Base-by-base conservation (phyloP, 1,140 invertebrate genomes). In the Calephelis virginiensis region DNA sequence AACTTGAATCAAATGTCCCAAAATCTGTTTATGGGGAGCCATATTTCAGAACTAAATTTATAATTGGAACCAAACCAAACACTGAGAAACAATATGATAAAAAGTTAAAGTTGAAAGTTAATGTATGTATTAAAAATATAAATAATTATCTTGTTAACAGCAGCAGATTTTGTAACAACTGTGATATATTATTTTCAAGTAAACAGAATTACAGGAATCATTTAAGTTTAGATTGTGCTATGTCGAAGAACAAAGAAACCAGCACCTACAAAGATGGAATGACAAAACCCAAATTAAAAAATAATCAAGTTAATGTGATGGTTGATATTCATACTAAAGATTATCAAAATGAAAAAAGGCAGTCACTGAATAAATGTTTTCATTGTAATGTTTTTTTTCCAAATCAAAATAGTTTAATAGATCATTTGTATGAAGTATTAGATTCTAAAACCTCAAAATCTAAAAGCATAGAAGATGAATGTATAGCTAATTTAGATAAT, bases 351-450 rank as follows among this genome's bases (percentile, higher is more conserved):
- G 59, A 14, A 11, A 47, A 28, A 56, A 28, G 43, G 12, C 66
- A 59, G 4, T 49, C n/a, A n/a, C 10, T 64, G 13, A 70, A 71
- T 43, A 46, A 68, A 61, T 85, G 83, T 67, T 76, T 78, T 68
- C 85, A 87, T 70, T 87, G 85, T 64, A 69, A 76, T 17, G 63
- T 67, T 49, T 8, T 63, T 61, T 87, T 85, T 79, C 38, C 68
- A 63, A 72, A 70, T 28, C 71, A 75, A 63, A 71, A 77, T 70
- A 69, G 43, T 40, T 69, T 87, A 43, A 85, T 86, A 71, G 77
- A 86, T 59, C 85, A 87, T 64, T 72, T 87, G 12, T 87, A 87
- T 74, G 68, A 76, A 49, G 60, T 82, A 61, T 61, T 83, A 6
- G 68, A 82, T 67, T 78, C 77, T 45, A 70, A 71, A 45, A 45